These are phyloP conservation scores for Odontomachus brunneus DNA, from an alignment of 1,140 invertebrate species.

Conservation along the genomic window DNA sequence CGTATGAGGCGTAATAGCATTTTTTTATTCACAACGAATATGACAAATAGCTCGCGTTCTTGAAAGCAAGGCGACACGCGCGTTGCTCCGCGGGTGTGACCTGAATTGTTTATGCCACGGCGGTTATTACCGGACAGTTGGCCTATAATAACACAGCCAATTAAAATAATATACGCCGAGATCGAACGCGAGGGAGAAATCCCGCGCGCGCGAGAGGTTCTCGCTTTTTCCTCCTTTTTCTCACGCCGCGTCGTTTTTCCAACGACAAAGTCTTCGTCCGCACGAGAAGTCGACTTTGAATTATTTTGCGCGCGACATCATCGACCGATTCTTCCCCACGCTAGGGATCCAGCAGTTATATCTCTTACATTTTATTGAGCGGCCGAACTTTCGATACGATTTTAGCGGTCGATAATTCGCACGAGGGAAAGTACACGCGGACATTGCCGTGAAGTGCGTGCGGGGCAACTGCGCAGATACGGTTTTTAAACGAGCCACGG, in stretches of 20 bases:
- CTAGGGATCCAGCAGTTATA: too few relatives aligned
- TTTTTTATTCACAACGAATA: conserved; percentile 30
- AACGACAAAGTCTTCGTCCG: too few relatives aligned
- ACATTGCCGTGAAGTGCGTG: not conserved
- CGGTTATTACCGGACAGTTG: not conserved
- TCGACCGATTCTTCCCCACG: too few relatives aligned
- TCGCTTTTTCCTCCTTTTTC: conserved; percentile 14
- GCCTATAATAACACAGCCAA: too few relatives aligned
- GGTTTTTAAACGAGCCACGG: conserved; percentile 15
- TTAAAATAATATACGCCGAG: too few relatives aligned
- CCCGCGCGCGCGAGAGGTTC: not conserved
- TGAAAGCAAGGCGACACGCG: conserved; percentile 17
- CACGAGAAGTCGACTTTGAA: too few relatives aligned
- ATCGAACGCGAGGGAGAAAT: too few relatives aligned
- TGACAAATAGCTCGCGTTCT: not conserved
- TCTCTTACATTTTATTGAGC: too few relatives aligned
- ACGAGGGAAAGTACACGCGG: not conserved
- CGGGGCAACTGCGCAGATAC: not conserved
- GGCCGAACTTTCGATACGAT: not conserved
- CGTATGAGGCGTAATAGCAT: not conserved
- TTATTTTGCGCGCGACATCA: too few relatives aligned
- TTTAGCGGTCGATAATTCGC: not conserved
- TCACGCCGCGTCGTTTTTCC: too few relatives aligned
- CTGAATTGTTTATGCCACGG: conserved; percentile 44
- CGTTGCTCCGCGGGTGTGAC: conserved; percentile 19